Conservation (phyloP, 2,797 vertebrate species). For the Sebastes wilsoni region DNA sequence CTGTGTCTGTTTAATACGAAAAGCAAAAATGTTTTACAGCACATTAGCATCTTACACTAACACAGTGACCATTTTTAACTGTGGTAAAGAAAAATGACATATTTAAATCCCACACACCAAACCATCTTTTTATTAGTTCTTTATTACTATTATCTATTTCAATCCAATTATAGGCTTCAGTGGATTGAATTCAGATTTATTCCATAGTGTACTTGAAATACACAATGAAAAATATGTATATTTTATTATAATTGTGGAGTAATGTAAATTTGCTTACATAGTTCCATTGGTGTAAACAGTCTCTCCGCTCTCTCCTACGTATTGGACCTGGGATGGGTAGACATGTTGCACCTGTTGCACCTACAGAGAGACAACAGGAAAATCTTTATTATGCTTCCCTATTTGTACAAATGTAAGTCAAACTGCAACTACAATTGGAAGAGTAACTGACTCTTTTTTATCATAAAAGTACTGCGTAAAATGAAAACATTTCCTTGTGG, state of each 20-base stretch:
- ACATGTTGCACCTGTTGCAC: constrained; percentile 93
- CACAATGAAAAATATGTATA: background rate
- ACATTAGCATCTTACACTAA: background rate
- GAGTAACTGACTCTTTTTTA: background rate
- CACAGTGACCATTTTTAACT: background rate
- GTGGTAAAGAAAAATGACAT: background rate
- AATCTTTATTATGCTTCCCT: background rate
- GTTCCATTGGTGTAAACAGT: constrained; percentile 94
- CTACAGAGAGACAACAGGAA: constrained; percentile 58
- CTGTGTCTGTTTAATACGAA: background rate
- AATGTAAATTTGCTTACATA: constrained; percentile 79
- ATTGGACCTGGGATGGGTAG: constrained; percentile 95
- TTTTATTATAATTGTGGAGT: background rate
- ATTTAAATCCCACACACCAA: background rate
- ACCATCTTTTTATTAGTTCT: background rate
- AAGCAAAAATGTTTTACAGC: background rate
- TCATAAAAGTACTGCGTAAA: background rate
- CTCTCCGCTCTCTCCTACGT: constrained; percentile 93
- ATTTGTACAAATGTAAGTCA: background rate
- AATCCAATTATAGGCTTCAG: background rate
- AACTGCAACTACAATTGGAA: background rate
- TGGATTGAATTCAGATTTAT: background rate
- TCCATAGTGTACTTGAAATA: background rate
- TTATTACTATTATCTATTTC: background rate
- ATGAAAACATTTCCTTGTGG: background rate